Percentiles rank a stretch among this genome's conserved stretches.
Conservation (phyloP, 2,113 vertebrate species). For the Thalassarche chlororhynchos region DNA sequence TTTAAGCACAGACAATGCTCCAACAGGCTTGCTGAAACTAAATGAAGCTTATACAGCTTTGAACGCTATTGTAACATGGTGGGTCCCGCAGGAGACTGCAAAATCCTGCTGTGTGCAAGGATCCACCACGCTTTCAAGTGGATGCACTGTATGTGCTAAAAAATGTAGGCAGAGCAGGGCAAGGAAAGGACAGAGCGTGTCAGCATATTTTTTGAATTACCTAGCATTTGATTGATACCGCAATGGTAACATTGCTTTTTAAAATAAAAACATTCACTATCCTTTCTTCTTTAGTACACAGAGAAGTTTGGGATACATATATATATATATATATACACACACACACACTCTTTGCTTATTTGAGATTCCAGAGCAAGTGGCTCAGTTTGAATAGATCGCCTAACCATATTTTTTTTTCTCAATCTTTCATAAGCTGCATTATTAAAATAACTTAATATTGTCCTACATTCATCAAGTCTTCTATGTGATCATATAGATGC, state of each 20-base stretch:
- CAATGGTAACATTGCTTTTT: not conserved
- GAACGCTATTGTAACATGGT: constrained; percentile 42
- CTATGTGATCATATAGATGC: not conserved
- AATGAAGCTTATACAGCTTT: constrained; percentile 71
- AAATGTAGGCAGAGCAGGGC: constrained; percentile 46
- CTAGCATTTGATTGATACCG: not conserved
- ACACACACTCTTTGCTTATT: not conserved
- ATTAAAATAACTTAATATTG: not conserved
- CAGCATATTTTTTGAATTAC: constrained; percentile 43
- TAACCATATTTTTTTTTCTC: not conserved
- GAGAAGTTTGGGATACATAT: not conserved
- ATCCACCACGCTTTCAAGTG: constrained; percentile 50
- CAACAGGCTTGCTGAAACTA: constrained; percentile 52
- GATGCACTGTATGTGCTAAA: constrained; percentile 34
- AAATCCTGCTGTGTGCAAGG: constrained; percentile 58
- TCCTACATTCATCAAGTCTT: not conserved
- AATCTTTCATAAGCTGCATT: not conserved
- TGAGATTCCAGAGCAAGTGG: not conserved
- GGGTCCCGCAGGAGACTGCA: constrained; percentile 52
- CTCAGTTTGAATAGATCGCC: not conserved
- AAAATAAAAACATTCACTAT: not conserved
- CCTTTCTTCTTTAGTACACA: not conserved
- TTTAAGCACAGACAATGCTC: constrained; percentile 65
- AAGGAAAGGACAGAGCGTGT: constrained; percentile 40
- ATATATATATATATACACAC: no score